These are phyloP conservation scores for Pseudachorutes palmiensis DNA, from an alignment of 1,140 invertebrate species.

Conservation along the genomic window DNA sequence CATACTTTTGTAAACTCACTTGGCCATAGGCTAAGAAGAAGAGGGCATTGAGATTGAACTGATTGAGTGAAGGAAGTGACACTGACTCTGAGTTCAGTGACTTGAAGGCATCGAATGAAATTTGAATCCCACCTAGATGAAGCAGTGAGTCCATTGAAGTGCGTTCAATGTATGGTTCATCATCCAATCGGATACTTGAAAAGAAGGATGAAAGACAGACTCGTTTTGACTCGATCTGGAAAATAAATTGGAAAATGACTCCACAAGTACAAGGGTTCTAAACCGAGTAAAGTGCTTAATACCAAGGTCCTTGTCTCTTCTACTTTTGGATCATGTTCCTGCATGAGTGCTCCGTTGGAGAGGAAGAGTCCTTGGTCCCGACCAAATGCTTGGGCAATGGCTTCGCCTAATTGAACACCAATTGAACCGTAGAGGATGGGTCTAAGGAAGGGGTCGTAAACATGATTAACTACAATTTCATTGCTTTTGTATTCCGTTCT, in stretches of 20 bases:
- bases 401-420: slow-evolving; percentile 29
- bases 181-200: slow-evolving; percentile 33
- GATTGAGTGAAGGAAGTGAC: slow-evolving; percentile 45
- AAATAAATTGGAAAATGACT: slow-evolving; percentile 14
- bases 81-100: slow-evolving; percentile 39
- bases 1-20: slow-evolving; percentile 22
- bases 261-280: neutral
- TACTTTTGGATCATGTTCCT: slow-evolving; percentile 28
- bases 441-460: slow-evolving; percentile 15
- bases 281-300: neutral
- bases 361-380: slow-evolving; percentile 26
- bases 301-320: slow-evolving; percentile 25
- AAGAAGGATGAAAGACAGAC: slow-evolving; percentile 44
- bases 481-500: neutral
- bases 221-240: slow-evolving; percentile 40
- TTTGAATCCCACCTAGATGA: slow-evolving; percentile 43
- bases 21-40: slow-evolving; percentile 46
- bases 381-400: slow-evolving; percentile 29
- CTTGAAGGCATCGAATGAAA: slow-evolving; percentile 40
- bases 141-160: slow-evolving; percentile 44
- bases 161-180: slow-evolving; percentile 31
- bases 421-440: slow-evolving; percentile 23
- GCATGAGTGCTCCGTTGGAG: slow-evolving; percentile 28
- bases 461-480: neutral
- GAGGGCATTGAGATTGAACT: slow-evolving; percentile 42